phyloP scores from a whole-genome alignment of 2,113 vertebrate genomes.

The Mobula birostris region DNA sequence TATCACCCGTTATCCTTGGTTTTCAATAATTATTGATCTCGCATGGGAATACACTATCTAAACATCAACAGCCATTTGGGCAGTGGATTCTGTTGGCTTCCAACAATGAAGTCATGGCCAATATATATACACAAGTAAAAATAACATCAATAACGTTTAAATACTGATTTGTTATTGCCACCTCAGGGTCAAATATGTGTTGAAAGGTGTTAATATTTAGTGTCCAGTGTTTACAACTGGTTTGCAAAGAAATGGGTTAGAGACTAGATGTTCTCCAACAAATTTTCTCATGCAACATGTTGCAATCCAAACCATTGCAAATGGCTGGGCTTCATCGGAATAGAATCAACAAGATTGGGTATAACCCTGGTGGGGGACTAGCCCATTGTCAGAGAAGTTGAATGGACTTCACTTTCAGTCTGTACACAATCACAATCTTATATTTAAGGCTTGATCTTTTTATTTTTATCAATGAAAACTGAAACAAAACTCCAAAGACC shows the following conservation, averaged over 20 bases:
- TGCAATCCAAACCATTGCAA: neutral
- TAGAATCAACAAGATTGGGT: neutral
- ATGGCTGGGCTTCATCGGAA: neutral
- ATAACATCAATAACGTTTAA: neutral
- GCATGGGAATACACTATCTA: too few relatives aligned
- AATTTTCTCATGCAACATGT: neutral
- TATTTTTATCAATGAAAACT: too few relatives aligned
- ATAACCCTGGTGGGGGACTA: neutral
- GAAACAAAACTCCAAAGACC: too few relatives aligned
- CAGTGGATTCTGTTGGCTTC: too few relatives aligned
- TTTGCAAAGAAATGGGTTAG: neutral
- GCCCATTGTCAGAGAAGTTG: neutral
- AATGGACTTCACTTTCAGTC: neutral
- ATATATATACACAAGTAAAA: neutral
- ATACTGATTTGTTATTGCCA: neutral
- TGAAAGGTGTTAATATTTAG: neutral
- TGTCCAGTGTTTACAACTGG: neutral
- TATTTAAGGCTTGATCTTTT: too few relatives aligned
- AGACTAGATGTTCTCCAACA: neutral
- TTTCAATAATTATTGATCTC: too few relatives aligned
- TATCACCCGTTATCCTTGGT: too few relatives aligned
- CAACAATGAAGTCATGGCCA: neutral
- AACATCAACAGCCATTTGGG: too few relatives aligned
- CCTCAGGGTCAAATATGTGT: neutral
- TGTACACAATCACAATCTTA: neutral